Evolutionary conservation across 1,140 invertebrate species (phyloP).

Genomic region (Whitmania pigra): DNA sequence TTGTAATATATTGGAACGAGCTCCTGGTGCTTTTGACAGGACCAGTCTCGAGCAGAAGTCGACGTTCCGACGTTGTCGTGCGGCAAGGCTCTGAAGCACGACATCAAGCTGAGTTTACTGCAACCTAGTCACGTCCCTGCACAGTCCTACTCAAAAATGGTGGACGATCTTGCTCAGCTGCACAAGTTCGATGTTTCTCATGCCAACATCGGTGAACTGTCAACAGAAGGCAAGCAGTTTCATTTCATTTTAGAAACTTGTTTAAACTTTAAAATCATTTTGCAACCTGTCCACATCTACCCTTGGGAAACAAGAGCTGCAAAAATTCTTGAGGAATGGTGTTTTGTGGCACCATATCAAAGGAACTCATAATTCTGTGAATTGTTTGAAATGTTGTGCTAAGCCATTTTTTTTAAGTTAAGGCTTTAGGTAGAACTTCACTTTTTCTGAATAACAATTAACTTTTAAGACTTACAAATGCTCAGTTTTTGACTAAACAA

Average conservation of each 20-base stretch:
- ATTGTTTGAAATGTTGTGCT: neutral
- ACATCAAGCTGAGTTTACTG: constrained; percentile 8
- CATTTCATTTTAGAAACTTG: constrained; percentile 3
- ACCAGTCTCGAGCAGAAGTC: neutral
- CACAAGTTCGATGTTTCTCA: constrained; percentile 83
- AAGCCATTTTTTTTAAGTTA: neutral
- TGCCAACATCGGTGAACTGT: constrained; percentile 81
- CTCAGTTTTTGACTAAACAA: no score
- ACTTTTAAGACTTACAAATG: no score
- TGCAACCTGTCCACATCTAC: neutral
- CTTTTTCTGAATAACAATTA: neutral
- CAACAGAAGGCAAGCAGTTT: constrained; percentile 50
- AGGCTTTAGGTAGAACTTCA: neutral
- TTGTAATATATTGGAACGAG: neutral
- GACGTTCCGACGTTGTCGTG: neutral
- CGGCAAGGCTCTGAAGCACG: neutral
- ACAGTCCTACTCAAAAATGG: constrained; percentile 59
- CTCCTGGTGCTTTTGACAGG: neutral
- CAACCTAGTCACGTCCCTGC: neutral
- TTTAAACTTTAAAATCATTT: neutral
- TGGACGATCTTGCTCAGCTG: constrained; percentile 75
- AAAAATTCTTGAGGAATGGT: neutral
- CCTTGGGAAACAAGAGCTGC: no score
- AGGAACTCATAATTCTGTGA: neutral
- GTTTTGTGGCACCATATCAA: neutral